Evolutionary conservation across 2,888 invertebrate species (phyloP), one percentile per base, ranked within the genome.

Genomic region (Eupithecia subumbrata): DNA sequence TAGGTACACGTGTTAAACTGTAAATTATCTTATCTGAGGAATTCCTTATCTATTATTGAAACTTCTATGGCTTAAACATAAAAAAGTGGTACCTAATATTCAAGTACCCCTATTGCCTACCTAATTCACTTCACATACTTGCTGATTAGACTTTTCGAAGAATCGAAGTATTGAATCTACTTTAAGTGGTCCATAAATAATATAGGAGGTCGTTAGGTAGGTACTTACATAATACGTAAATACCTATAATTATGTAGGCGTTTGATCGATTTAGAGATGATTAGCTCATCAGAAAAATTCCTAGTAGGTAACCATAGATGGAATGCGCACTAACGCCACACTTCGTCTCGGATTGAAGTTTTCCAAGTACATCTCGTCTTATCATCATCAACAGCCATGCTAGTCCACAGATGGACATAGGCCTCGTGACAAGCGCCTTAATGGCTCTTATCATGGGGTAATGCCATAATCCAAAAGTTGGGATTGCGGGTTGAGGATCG

Each of bases 51-150:
- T n/a, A n/a, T 5, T 60, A 60, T 60, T 14, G 25, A 25, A 60
- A 60, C 22, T 56, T 56, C 22, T 22, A 22, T 56, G 52, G 22
- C 60, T 22, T 60, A 60, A 60, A 60, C 60, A 25, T 60, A 14
- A 60, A 60, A 25, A 60, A 22, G 25, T 60, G 60, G 11, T 11
- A 56, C 8, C 52, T 56, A 48, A 60, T 60, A 60, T 60, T 12
- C 60, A 25, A 60, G 60, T 60, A 60, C 60, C 60, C 60, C 60
- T 60, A 60, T 60, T 25, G 60, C 25, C 60, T 12, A n/a, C n/a
- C 8, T n/a, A 52, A 60, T 60, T 60, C 4, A 60, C 4, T 60
- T 60, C 60, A 25, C 22, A 1, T 22, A 25, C n/a, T 22, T 2
- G 56, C 22, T 60, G 60, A 60, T 60, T 60, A 12, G 22, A 60